phyloP scores from a whole-genome alignment of 2,888 invertebrate species.

The Leucoptera coffeella region DNA sequence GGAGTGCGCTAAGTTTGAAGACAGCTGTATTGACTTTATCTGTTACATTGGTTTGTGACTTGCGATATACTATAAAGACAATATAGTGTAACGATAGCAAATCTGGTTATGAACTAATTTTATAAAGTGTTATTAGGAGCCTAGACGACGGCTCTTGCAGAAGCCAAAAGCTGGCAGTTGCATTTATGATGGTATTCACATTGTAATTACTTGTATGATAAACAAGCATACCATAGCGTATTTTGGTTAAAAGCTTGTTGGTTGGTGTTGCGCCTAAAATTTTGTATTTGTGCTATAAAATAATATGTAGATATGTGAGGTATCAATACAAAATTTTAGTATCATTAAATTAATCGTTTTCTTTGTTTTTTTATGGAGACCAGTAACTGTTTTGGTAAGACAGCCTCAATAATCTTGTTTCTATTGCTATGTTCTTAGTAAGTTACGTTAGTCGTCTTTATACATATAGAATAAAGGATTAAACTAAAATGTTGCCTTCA shows the following conservation, averaged over 20 bases:
- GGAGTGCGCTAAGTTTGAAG: no score
- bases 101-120: slow-evolving; percentile 49
- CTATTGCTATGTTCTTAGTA: slow-evolving; percentile 17
- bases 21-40: no score
- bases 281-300: slow-evolving; percentile 55
- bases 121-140: slow-evolving; percentile 40
- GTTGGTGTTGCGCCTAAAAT: slow-evolving; percentile 48
- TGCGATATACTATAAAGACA: slow-evolving; percentile 44
- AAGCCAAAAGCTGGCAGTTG: slow-evolving; percentile 26
- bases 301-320: slow-evolving; percentile 53
- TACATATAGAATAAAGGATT: slow-evolving; percentile 18
- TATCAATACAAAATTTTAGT: slow-evolving; percentile 56
- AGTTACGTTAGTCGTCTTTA: slow-evolving; percentile 39
- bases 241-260: slow-evolving; percentile 46
- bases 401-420: slow-evolving; percentile 31
- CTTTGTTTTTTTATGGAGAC: slow-evolving; percentile 35
- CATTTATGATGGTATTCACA: slow-evolving; percentile 55
- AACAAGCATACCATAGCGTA: slow-evolving; percentile 46
- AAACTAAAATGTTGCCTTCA: slow-evolving; percentile 19
- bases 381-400: slow-evolving; percentile 36
- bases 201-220: slow-evolving; percentile 55
- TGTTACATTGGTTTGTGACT: no score
- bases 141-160: slow-evolving; percentile 30
- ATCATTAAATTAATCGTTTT: slow-evolving; percentile 37
- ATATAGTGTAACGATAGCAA: slow-evolving; percentile 51